Evolutionary conservation across 1,140 invertebrate species (phyloP).

Genomic region (Metopolophium dirhodum): DNA sequence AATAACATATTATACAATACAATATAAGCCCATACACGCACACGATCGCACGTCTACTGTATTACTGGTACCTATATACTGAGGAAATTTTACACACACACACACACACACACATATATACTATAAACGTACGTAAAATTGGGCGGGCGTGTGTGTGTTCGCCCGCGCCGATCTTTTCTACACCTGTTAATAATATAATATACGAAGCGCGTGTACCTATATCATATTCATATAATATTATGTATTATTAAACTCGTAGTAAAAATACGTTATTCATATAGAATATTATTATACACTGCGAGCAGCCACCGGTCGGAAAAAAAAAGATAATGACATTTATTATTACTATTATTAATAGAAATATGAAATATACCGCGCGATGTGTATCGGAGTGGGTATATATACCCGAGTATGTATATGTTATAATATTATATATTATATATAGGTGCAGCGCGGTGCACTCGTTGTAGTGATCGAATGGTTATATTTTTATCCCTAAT

Average conservation of each 20-base stretch:
- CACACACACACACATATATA: background rate
- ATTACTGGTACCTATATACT: background rate
- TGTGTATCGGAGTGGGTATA: background rate
- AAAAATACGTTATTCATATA: background rate
- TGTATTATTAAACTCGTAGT: background rate
- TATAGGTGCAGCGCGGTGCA: background rate
- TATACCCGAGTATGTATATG: background rate
- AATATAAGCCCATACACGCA: background rate
- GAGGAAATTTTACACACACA: background rate
- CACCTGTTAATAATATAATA: background rate
- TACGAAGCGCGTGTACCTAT: background rate
- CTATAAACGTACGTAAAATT: background rate
- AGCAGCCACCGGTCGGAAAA: background rate
- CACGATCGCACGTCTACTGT: background rate
- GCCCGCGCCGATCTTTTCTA: background rate
- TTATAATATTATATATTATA: background rate
- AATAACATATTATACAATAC: background rate
- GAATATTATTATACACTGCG: background rate
- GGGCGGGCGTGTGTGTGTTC: background rate
- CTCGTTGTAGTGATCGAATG: background rate
- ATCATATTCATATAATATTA: background rate
- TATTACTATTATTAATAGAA: background rate
- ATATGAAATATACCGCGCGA: background rate
- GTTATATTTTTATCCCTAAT: background rate
- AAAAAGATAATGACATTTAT: slow-evolving; percentile 15